Evolutionary conservation across 2,113 vertebrate species (phyloP).

Genomic region (Aepyceros melampus): DNA sequence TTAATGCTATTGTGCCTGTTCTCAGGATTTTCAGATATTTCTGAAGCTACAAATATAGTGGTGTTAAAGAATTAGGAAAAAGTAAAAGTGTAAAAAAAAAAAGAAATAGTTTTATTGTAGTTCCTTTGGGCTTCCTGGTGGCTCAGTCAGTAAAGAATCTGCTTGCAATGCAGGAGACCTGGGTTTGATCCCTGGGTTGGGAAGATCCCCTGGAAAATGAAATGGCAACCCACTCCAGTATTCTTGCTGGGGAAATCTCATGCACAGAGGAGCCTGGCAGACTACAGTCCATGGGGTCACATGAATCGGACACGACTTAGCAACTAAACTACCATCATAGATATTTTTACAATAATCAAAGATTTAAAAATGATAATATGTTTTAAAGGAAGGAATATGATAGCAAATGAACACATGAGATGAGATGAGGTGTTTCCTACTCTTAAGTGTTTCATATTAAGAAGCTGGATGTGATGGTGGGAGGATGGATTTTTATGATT

Average conservation of each 20-base stretch:
- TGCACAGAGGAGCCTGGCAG: not conserved
- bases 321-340: not conserved
- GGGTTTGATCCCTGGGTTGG: not conserved
- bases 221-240: not conserved
- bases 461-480: not conserved
- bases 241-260: not conserved
- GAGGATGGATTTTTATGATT: not conserved
- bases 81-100: not conserved
- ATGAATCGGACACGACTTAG: not conserved
- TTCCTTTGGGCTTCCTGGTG: not conserved
- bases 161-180: not conserved
- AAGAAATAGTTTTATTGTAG: not conserved
- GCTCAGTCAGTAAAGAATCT: not conserved
- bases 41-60: not conserved
- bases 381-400: not conserved
- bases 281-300: not conserved
- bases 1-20: not conserved
- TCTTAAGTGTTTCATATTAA: not conserved
- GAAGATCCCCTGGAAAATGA: not conserved
- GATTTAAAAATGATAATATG: not conserved
- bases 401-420: not conserved
- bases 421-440: not conserved
- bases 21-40: conserved; percentile 3
- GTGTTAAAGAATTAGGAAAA: conserved; percentile 1
- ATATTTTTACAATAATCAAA: not conserved